Conservation (phyloP, 2,113 vertebrate genomes). For the Nothobranchius furzeri region DNA sequence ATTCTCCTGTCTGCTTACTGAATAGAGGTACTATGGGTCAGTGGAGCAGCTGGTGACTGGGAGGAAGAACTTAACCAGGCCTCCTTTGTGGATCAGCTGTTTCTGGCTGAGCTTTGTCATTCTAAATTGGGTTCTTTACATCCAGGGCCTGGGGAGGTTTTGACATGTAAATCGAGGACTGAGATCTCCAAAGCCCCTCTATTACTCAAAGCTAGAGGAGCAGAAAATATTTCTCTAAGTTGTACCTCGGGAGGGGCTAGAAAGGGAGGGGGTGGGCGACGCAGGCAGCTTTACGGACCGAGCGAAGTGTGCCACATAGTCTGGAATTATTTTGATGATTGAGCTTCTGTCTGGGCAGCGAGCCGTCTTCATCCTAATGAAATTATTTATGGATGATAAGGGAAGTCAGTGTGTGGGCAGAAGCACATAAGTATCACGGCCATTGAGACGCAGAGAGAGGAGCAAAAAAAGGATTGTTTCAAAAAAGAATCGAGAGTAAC, state of each 20-base stretch:
- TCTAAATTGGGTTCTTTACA: slow-evolving; percentile 78
- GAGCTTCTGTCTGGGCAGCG: slow-evolving; percentile 62
- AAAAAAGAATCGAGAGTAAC: neutral
- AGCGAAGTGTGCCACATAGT: slow-evolving; percentile 74
- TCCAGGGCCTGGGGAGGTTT: slow-evolving; percentile 73
- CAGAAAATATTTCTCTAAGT: slow-evolving; percentile 52
- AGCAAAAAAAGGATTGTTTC: neutral
- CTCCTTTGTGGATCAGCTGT: slow-evolving; percentile 81
- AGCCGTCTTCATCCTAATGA: slow-evolving; percentile 53
- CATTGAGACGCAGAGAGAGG: neutral
- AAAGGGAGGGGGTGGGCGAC: neutral
- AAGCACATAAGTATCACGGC: slow-evolving; percentile 23
- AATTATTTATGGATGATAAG: slow-evolving; percentile 49
- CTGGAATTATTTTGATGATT: slow-evolving; percentile 74
- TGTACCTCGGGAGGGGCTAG: slow-evolving; percentile 25
- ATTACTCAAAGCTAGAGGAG: slow-evolving; percentile 65
- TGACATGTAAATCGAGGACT: slow-evolving; percentile 76
- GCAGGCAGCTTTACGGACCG: slow-evolving; percentile 31
- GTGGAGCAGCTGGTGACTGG: slow-evolving; percentile 80
- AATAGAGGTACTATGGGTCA: slow-evolving; percentile 77
- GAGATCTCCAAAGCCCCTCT: slow-evolving; percentile 58
- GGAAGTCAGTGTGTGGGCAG: slow-evolving; percentile 33
- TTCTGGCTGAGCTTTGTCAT: slow-evolving; percentile 78
- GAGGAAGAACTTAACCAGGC: slow-evolving; percentile 82
- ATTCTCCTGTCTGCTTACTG: slow-evolving; percentile 45